Conservation (phyloP, 1,140 invertebrate genomes). For the Leptestheria dahalacensis region DNA sequence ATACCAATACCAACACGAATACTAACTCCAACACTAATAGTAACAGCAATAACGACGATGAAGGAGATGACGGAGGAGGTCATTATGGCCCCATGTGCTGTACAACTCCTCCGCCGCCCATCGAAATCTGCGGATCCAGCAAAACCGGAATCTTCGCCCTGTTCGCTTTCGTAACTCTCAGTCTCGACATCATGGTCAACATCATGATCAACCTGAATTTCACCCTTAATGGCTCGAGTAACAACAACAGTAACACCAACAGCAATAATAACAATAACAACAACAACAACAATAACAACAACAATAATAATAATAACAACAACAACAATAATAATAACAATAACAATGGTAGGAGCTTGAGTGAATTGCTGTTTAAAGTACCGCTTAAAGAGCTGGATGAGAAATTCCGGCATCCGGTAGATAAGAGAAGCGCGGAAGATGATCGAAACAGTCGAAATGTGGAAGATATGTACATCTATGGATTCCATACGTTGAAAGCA, state of each 20-base stretch:
- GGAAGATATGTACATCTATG: background rate
- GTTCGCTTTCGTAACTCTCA: background rate
- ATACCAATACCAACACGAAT: background rate
- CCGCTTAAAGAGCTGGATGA: background rate
- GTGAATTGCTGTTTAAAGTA: background rate
- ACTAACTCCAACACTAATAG: background rate
- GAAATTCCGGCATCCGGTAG: background rate
- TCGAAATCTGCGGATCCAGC: background rate
- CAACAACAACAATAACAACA: background rate
- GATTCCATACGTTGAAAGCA: background rate
- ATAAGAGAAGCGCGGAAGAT: too few species aligned
- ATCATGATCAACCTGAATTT: background rate
- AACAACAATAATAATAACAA: background rate
- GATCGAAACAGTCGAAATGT: background rate
- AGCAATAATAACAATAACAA: background rate
- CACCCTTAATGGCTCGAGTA: background rate
- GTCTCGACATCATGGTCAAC: background rate
- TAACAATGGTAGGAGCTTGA: background rate
- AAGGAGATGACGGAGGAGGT: background rate
- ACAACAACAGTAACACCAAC: background rate
- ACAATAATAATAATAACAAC: background rate
- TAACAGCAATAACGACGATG: background rate
- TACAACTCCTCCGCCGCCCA: background rate
- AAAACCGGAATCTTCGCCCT: background rate
- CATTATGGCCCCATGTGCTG: background rate